Percentiles rank a stretch among this genome's conserved stretches.
phyloP scores from a whole-genome alignment of 1,140 invertebrate species.

The Halyomorpha halys region DNA sequence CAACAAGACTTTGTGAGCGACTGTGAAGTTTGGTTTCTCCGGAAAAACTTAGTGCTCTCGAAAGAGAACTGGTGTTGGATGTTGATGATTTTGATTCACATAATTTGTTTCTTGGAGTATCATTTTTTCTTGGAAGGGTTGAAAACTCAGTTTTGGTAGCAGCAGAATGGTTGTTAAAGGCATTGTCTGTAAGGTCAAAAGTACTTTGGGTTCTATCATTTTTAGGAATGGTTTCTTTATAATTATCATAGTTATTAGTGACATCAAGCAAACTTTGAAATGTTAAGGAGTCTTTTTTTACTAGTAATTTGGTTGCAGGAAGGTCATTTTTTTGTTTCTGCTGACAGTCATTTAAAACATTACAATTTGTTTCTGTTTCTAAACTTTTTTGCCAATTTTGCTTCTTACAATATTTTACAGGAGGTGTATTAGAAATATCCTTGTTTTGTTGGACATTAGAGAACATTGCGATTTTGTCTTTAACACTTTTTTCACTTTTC shows the following conservation, averaged over 20 bases:
- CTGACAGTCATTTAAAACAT: neutral
- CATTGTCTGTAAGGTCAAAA: constrained; percentile 33
- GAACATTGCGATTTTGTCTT: constrained; percentile 82
- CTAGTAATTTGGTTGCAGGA: neutral
- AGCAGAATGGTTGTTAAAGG: constrained; percentile 19
- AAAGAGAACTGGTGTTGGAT: neutral
- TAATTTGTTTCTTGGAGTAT: constrained; percentile 17
- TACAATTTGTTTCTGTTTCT: neutral
- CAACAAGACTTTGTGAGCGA: constrained; percentile 33
- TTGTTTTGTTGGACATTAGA: constrained; percentile 36
- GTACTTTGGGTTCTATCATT: constrained; percentile 34
- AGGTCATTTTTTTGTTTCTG: neutral
- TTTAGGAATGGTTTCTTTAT: neutral
- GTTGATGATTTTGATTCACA: neutral
- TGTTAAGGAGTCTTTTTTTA: constrained; percentile 21
- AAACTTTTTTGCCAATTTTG: neutral
- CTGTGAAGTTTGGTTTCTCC: constrained; percentile 29
- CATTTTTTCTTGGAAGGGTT: constrained; percentile 30
- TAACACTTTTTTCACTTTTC: constrained; percentile 65
- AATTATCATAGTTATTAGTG: neutral
- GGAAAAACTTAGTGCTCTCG: constrained; percentile 29
- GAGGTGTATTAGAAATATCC: neutral
- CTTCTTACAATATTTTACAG: neutral
- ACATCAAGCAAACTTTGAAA: constrained; percentile 31
- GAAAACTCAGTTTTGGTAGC: constrained; percentile 36